Conservation (phyloP, 2,888 invertebrate genomes). For the Melanophora roralis region DNA sequence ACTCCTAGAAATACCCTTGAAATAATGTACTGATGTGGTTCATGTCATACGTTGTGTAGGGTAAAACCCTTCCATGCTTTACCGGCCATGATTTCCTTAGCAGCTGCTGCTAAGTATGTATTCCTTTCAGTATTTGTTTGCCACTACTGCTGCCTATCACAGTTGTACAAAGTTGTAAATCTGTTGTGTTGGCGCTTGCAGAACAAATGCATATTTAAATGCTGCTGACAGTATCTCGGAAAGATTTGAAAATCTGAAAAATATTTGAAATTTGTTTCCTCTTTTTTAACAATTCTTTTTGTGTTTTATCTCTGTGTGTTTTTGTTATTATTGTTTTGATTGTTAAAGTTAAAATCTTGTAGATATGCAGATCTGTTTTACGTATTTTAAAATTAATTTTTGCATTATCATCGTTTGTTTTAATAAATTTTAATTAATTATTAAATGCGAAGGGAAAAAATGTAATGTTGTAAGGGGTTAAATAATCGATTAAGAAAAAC, state of each 20-base stretch:
- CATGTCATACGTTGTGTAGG: too few species aligned
- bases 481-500: too few species aligned
- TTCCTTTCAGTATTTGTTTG: too few species aligned
- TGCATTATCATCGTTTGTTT: constrained; percentile 52
- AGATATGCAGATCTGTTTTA: constrained; percentile 21
- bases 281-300: constrained; percentile 13
- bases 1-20: too few species aligned
- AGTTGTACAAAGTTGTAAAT: constrained; percentile 17
- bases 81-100: constrained; percentile 1
- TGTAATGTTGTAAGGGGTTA: too few species aligned
- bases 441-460: too few species aligned
- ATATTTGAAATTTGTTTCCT: constrained; percentile 45
- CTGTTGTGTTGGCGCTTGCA: constrained; percentile 53
- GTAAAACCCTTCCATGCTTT: too few species aligned
- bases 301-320: background rate
- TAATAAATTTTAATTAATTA: constrained; percentile 57
- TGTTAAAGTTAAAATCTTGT: constrained; percentile 40
- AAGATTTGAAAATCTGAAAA: constrained; percentile 53
- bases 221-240: constrained; percentile 53
- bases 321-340: background rate
- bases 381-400: constrained; percentile 34
- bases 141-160: background rate
- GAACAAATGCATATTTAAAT: constrained; percentile 58
- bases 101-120: background rate
- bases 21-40: too few species aligned